Base-by-base conservation (phyloP, 1,140 invertebrate species). In the Calephelis nemesis region DNA sequence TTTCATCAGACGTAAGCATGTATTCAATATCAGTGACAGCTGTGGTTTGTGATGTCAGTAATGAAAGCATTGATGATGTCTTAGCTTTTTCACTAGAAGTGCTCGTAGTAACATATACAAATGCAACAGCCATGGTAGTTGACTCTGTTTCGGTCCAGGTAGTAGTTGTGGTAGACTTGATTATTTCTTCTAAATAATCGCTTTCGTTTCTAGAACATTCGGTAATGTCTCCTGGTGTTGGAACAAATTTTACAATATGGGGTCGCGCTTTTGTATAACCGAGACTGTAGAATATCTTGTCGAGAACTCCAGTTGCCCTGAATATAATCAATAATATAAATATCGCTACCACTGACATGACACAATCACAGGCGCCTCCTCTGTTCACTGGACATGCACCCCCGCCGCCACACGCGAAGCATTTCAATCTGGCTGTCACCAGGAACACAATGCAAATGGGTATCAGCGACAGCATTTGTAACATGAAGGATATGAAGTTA, bases 401-500 rank as follows among this genome's bases (percentile, higher is more conserved):
- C 0, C 85, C 84, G 0, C 88, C 85, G 0, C 86, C 81, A 40
- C 86, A 90, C 76, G 88, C 74, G 12, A 88, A 81, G 63, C 84
- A 88, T 62, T 85, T 87, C 45, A 90, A 69, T 15, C 79, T 75
- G 4, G 88, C 73, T 15, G 86, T 83, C 7, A 90, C 60, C 12
- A 87, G 50, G 64, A 90, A 88, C 58, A 90, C 79, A 4, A 82
- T 49, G 65, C 88, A 88, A 54, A 90, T 85, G 5, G 88, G 86
- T 72, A 90, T 75, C 0, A 90, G 72, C 0, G 88, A 88, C 54
- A 87, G 65, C 74, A 88, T 78, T 79, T 90, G 88, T 0, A 90
- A 69, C 40, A 90, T 0, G 19, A 88, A 88, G 40, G 88, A 88
- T 74, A 90, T 75, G 62, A 88, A 87, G 71, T 90, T 90, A 70